phyloP scores from a whole-genome alignment of 2,797 vertebrate genomes.

The Mormyrus hasselquistii region DNA sequence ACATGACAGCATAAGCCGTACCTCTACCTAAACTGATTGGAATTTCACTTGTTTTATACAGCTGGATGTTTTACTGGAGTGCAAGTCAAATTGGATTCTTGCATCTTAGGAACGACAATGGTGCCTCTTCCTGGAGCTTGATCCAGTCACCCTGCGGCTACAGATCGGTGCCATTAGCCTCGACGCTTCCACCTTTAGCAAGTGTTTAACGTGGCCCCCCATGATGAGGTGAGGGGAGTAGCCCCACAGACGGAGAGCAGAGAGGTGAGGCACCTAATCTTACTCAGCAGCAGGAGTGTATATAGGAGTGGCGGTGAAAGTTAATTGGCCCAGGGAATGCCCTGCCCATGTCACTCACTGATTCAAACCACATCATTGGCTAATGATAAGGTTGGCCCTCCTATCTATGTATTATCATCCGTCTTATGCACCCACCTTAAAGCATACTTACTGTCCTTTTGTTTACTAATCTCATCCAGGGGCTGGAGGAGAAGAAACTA shows the following conservation, averaged over 20 bases:
- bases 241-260: conserved; percentile 32
- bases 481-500: conserved; percentile 29
- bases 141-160: not conserved
- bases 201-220: not conserved
- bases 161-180: not conserved
- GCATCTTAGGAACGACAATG: not conserved
- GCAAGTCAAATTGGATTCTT: not conserved
- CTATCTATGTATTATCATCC: not conserved
- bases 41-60: not conserved
- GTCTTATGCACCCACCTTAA: not conserved
- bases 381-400: not conserved
- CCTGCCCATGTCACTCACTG: not conserved
- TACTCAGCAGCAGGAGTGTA: conserved; percentile 35
- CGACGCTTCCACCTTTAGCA: not conserved
- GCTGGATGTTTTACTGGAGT: not conserved
- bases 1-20: not conserved
- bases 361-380: not conserved
- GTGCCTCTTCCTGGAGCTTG: not conserved
- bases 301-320: not conserved
- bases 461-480: conserved; percentile 49
- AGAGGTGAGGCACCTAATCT: conserved; percentile 45
- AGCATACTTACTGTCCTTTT: conserved; percentile 49
- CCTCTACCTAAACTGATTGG: not conserved
- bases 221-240: not conserved
- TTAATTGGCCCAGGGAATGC: not conserved